phyloP scores from a whole-genome alignment of 2,113 vertebrate species.

The Calypte anna region DNA sequence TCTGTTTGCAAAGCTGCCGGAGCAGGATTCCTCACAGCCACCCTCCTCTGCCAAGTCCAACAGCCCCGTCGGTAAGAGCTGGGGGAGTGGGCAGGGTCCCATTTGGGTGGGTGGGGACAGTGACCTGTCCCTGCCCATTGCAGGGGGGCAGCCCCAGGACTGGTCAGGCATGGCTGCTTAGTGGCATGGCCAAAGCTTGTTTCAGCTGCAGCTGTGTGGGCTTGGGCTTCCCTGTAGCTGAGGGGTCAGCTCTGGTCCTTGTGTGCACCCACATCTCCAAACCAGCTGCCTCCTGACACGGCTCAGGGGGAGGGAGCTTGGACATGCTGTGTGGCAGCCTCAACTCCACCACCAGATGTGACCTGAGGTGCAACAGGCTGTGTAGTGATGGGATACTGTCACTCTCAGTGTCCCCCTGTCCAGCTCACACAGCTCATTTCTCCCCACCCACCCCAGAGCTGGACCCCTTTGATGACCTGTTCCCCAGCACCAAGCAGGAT shows the following conservation, averaged over 20 bases:
- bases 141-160: neutral
- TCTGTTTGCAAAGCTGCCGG: slow-evolving; percentile 77
- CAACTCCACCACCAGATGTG: neutral
- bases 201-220: accelerated
- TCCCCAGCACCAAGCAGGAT: slow-evolving; percentile 83
- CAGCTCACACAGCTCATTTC: neutral
- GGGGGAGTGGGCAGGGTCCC: neutral
- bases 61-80: slow-evolving; percentile 85
- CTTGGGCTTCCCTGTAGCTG: neutral
- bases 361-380: neutral
- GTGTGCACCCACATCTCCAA: accelerated
- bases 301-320: neutral
- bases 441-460: slow-evolving; percentile 74
- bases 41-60: slow-evolving; percentile 61
- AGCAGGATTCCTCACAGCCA: slow-evolving; percentile 54
- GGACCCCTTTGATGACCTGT: slow-evolving; percentile 86
- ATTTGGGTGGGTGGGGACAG: neutral
- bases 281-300: accelerated
- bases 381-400: accelerated
- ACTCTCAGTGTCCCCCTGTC: neutral
- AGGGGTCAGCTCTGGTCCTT: neutral
- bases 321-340: neutral
- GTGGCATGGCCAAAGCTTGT: neutral
- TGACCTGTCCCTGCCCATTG: neutral
- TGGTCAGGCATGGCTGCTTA: neutral